Base-by-base conservation (phyloP, 2,797 vertebrate species). In the Natrix natrix region DNA sequence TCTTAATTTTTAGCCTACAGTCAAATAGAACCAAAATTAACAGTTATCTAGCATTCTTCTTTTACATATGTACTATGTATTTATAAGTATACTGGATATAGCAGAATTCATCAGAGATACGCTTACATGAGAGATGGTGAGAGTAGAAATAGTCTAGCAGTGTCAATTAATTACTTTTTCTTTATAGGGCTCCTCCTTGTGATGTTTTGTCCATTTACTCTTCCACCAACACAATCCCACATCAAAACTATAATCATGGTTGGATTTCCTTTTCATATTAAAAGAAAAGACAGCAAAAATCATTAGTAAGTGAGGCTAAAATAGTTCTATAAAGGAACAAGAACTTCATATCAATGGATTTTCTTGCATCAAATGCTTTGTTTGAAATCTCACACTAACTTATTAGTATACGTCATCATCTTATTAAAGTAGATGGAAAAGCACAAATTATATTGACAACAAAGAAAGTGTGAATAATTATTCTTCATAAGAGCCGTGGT, bases 401-500 rank as follows among this genome's bases (percentile, higher is more conserved):
- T 94, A 93, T 95, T 93, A 92, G 57, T 0, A 13, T 74, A 89
- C 93, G 88, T 94, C 96, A 88, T 37, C 48, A 66, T 28, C 63
- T 88, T 55, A 91, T 83, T 88, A 57, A 87, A 89, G 69, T 94
- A 95, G 96, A 96, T 95, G 94, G 94, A 94, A 95, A 95, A 95
- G 96, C 95, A 95, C 94, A 96, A 96, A 96, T 95, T 96, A 96
- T 96, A 96, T 94, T 96, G 91, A 93, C 94, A 96, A 97, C 96
- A 97, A 97, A 96, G 94, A 95, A 87, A 87, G 95, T 93, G 94
- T 95, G 95, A 93, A 96, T 95, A 93, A 94, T 95, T 96, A 94
- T 94, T 96, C 93, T 96, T 95, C 94, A 96, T 93, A 57, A 17
- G 56, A 56, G 14, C 56, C 10, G 0, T 16, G 14, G 56, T 56